Evolutionary conservation across 2,797 vertebrate genomes (phyloP).

Genomic region (Aeoliscus strigatus): DNA sequence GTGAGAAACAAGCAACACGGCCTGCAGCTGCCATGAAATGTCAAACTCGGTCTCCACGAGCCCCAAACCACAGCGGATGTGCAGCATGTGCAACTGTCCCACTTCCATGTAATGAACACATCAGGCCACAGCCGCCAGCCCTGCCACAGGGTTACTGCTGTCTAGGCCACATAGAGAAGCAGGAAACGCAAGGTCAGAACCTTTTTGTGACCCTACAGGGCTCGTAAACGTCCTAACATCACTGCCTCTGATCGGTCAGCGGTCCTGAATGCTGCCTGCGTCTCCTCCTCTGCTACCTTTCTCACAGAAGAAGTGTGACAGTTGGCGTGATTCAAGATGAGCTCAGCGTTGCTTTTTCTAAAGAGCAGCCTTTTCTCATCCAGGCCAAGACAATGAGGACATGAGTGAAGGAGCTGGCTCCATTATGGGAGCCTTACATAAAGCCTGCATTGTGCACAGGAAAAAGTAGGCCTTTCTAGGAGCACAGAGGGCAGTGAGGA

Average conservation of each 20-base stretch:
- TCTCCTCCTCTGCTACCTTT: constrained; percentile 12
- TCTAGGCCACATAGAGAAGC: constrained; percentile 32
- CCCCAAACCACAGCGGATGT: constrained; percentile 4
- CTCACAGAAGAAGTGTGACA: constrained; percentile 41
- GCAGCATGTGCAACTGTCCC: constrained; percentile 14
- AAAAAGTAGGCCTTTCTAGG: constrained; percentile 32
- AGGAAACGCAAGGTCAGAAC: constrained; percentile 37
- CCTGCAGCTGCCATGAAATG: constrained; percentile 1
- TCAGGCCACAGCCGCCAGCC: constrained; percentile 8
- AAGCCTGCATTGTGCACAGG: constrained; percentile 54
- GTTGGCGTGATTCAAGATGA: constrained; percentile 64
- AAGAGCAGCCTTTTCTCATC: constrained; percentile 70
- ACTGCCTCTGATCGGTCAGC: constrained; percentile 8
- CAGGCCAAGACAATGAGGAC: constrained; percentile 68
- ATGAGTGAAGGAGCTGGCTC: constrained; percentile 63
- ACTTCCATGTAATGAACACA: constrained; percentile 19
- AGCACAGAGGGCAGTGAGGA: constrained; percentile 18
- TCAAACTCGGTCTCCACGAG: constrained; percentile 2
- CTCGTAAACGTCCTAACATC: constrained; percentile 21
- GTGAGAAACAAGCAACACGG: constrained; percentile 11
- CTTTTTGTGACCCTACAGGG: constrained; percentile 20
- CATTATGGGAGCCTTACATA: constrained; percentile 51
- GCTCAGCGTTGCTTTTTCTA: constrained; percentile 59
- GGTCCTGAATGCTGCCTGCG: constrained; percentile 17
- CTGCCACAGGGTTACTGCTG: constrained; percentile 7